Base-by-base conservation (phyloP, 2,797 vertebrate genomes). In the Falco biarmicus region DNA sequence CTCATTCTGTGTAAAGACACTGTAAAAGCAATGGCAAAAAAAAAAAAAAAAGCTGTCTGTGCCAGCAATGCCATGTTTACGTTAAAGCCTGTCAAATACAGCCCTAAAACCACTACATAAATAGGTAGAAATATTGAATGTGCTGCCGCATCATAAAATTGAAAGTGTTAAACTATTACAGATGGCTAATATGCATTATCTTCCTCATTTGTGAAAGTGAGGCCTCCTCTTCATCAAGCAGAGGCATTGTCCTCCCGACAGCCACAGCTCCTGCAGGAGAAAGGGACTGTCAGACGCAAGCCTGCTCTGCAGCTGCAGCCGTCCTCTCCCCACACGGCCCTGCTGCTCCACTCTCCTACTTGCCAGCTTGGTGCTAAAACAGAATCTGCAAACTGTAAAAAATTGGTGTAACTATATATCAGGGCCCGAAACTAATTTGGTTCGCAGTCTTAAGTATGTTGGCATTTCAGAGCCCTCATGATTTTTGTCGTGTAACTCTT, bases 41-140 rank as follows among this genome's bases (percentile, higher is more conserved):
- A 84, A 80, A 73, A 80, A 73, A 39, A 80, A 68, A 80, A 73
- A 39, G 20, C 76, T 84, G 34, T 51, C 5, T 5, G 37, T 92
- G 84, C 91, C 93, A 96, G 82, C 82, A 91, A 75, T 63, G 78
- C 41, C 82, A 78, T 74, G 47, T 96, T 97, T 96, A 92, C 87
- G 57, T 83, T 68, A 60, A 95, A 95, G 75, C 85, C 79, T 96
- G 89, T 93, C 89, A 97, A 92, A 90, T 59, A 84, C 15, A 96
- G 69, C 50, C 79, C 61, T 85, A 93, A 94, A 95, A 20, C 2
- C 65, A 89, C 68, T 51, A 48, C 39, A 89, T 65, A 86, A 94
- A 95, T 90, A 86, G 87, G 76, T 93, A 56, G 94, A 93, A 96
- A 96, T 95, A 96, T 59, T 95, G 84, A 95, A 90, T 90, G 43